phyloP scores from a whole-genome alignment of 2,113 vertebrate genomes.

The Vimba vimba region DNA sequence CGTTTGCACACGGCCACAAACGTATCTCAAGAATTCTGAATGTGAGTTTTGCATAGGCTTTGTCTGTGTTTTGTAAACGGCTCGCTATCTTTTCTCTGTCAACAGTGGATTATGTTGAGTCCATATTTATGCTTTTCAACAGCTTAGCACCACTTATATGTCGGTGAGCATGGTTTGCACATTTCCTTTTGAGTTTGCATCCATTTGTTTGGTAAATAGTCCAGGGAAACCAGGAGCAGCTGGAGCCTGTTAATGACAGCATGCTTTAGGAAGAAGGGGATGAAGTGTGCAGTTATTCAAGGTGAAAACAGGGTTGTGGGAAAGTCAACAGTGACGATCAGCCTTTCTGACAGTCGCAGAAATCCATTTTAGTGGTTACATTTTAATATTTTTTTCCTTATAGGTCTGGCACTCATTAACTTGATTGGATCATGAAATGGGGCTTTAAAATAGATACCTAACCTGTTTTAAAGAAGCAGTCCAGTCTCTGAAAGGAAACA shows the following conservation, averaged over 20 bases:
- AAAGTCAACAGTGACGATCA: constrained; percentile 24
- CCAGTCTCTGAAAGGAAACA: constrained; percentile 12
- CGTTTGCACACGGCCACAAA: neutral
- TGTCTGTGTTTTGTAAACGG: constrained; percentile 70
- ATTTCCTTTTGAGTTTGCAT: constrained; percentile 34
- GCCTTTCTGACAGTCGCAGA: neutral
- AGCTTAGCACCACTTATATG: neutral
- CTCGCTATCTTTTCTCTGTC: constrained; percentile 66
- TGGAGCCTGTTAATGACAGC: neutral
- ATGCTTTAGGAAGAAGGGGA: neutral
- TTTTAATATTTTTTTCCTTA: constrained; percentile 48
- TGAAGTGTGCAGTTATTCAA: neutral
- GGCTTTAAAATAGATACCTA: neutral
- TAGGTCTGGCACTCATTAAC: constrained; percentile 58
- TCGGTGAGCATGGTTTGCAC: constrained; percentile 9
- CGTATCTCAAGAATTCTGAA: neutral
- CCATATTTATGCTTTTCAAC: neutral
- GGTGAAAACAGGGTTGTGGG: constrained; percentile 15
- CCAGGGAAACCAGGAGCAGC: neutral
- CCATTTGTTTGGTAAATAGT: constrained; percentile 21
- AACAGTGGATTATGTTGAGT: constrained; percentile 40
- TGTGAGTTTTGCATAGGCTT: constrained; percentile 40
- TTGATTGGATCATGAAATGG: neutral
- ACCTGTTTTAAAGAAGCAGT: constrained; percentile 36
- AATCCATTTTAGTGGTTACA: constrained; percentile 31